Conservation (phyloP, 2,888 invertebrate species). For the Drosophila anceps region DNA sequence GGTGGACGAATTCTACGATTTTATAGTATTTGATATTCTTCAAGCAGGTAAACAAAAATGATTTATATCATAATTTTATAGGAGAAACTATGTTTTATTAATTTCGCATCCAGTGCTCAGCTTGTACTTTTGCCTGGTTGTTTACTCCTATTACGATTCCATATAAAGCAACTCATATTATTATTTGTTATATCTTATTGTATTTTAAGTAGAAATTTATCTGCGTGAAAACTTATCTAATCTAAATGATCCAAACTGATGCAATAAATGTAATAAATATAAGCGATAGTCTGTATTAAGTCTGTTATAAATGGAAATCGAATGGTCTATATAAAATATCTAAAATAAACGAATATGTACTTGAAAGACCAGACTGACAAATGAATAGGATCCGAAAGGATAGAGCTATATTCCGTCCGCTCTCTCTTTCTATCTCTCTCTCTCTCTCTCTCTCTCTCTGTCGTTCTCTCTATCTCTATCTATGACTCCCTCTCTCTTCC, state of each 20-base stretch:
- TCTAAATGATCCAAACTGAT: not conserved
- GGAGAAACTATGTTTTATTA: not conserved
- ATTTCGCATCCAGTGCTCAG: slow-evolving; percentile 39
- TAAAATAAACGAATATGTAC: too few relatives aligned
- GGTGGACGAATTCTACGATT: slow-evolving; percentile 51
- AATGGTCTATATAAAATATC: not conserved
- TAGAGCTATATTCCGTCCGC: too few relatives aligned
- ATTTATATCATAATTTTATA: not conserved
- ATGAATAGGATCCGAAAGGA: too few relatives aligned
- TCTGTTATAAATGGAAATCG: too few relatives aligned
- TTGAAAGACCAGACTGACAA: too few relatives aligned
- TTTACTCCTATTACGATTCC: slow-evolving; percentile 55
- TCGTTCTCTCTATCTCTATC: too few relatives aligned
- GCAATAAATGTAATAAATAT: too few relatives aligned
- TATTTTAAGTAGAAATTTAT: not conserved
- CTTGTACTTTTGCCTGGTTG: slow-evolving; percentile 65
- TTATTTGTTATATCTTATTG: not conserved
- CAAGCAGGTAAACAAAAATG: slow-evolving; percentile 39
- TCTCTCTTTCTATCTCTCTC: too few relatives aligned
- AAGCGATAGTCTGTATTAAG: too few relatives aligned
- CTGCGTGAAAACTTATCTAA: not conserved
- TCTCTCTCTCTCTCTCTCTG: too few relatives aligned
- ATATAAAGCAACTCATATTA: slow-evolving; percentile 8
- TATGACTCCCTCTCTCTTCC: too few relatives aligned
- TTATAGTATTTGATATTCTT: slow-evolving; percentile 54